These are phyloP conservation scores for Sesia apiformis DNA, from an alignment of 2,888 invertebrate species.

Conservation along the genomic window DNA sequence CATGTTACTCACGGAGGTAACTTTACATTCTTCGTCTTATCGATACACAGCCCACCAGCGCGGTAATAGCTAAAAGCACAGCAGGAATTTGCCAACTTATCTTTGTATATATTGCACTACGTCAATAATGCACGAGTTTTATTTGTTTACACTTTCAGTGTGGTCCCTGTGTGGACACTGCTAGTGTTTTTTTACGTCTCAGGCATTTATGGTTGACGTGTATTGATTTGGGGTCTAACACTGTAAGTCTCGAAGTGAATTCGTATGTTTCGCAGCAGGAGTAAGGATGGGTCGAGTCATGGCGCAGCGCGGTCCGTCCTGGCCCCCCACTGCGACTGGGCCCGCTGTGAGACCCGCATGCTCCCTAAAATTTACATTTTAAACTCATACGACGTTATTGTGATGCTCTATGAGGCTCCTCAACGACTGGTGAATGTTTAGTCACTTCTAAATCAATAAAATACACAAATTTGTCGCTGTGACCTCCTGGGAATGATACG, in stretches of 20 bases:
- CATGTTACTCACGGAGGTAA: slow-evolving; percentile 2
- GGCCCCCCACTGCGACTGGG: slow-evolving; percentile 43
- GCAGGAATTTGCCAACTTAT: slow-evolving; percentile 18
- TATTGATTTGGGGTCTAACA: slow-evolving; percentile 53
- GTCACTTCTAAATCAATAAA: slow-evolving; percentile 44
- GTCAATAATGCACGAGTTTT: slow-evolving; percentile 19
- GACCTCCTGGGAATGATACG: slow-evolving; percentile 24
- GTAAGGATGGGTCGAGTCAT: slow-evolving; percentile 50
- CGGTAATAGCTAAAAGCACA: slow-evolving; percentile 8
- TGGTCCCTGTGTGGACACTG: slow-evolving; percentile 36
- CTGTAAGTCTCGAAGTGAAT: slow-evolving; percentile 56
- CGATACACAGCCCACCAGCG: neutral
- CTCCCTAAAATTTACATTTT: slow-evolving; percentile 56
- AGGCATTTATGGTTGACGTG: slow-evolving; percentile 29
- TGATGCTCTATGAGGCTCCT: slow-evolving; percentile 20
- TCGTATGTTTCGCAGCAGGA: slow-evolving; percentile 67
- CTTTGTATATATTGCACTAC: slow-evolving; percentile 11
- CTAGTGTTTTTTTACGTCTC: slow-evolving; percentile 29
- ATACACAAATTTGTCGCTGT: slow-evolving; percentile 36
- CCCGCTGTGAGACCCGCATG: slow-evolving; percentile 40
- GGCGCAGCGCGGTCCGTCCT: slow-evolving; percentile 31
- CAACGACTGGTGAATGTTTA: slow-evolving; percentile 32
- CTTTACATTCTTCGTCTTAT: slow-evolving; percentile 3
- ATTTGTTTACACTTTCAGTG: slow-evolving; percentile 23
- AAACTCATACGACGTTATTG: slow-evolving; percentile 39